Conservation (phyloP, 2,888 invertebrate species). For the Pollenia amentaria region DNA sequence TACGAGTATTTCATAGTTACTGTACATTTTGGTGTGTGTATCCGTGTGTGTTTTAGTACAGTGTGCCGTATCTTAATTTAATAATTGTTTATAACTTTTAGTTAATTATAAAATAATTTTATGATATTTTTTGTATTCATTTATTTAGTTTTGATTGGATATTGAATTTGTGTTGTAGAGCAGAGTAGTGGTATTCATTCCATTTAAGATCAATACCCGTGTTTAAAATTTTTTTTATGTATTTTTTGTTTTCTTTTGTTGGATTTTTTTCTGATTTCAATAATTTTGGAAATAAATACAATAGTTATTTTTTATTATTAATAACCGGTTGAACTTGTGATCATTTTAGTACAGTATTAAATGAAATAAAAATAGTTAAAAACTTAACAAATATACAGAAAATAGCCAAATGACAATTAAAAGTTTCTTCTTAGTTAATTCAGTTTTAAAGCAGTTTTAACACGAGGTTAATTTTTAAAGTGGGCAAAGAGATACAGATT, state of each 20-base stretch:
- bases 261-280: not conserved
- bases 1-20: not conserved
- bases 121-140: constrained; percentile 25
- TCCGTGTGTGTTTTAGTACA: not conserved
- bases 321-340: constrained; percentile 62
- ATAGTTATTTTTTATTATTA: constrained; percentile 46
- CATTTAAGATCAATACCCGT: constrained; percentile 36
- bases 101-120: constrained; percentile 69
- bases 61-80: constrained; percentile 8
- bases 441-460: not conserved
- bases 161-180: constrained; percentile 33
- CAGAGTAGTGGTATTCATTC: constrained; percentile 19
- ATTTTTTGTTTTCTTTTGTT: not conserved
- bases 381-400: constrained; percentile 5
- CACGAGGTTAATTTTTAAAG: constrained; percentile 17
- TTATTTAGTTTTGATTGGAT: constrained; percentile 36
- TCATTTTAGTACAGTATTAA: constrained; percentile 40
- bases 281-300: constrained; percentile 30
- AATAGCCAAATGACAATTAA: constrained; percentile 42
- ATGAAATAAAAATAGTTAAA: constrained; percentile 35
- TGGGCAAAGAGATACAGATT: constrained; percentile 1
- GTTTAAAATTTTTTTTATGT: constrained; percentile 1
- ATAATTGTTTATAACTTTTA: constrained; percentile 55
- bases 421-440: constrained; percentile 22
- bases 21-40: not conserved